Conservation (phyloP, 2,888 invertebrate genomes). For the Andricus curvator region DNA sequence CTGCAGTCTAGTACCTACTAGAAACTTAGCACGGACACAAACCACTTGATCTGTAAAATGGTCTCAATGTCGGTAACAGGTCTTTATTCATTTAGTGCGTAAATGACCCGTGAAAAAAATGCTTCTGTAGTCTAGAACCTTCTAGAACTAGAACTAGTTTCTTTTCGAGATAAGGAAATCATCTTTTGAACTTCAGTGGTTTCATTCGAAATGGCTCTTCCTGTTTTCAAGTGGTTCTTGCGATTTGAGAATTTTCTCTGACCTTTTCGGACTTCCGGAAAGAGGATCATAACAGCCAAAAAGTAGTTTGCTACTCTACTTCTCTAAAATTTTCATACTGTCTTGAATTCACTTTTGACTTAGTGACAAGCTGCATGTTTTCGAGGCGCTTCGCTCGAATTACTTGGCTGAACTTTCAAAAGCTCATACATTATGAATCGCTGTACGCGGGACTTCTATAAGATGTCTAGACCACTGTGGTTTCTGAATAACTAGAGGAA, state of each 20-base stretch:
- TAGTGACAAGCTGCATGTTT: neutral
- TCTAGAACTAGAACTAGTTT: neutral
- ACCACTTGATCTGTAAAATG: no score
- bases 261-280: neutral
- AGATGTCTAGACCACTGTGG: neutral
- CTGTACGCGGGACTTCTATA: neutral
- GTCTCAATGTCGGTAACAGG: fast-evolving
- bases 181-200: neutral
- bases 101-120: no score
- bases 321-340: neutral
- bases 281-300: neutral
- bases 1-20: no score
- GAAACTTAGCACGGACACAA: no score
- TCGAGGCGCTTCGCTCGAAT: neutral
- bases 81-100: no score
- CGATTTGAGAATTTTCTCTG: neutral
- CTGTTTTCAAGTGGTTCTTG: neutral
- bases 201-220: no score
- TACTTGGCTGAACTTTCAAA: slow-evolving; percentile 2
- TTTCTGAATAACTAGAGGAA: neutral
- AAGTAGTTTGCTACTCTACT: neutral
- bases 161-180: neutral
- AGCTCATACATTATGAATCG: slow-evolving; percentile 10
- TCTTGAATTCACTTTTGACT: neutral
- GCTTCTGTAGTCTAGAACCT: no score